These are phyloP conservation scores for Chaetodon trifascialis DNA, from an alignment of 2,113 vertebrate genomes.

Conservation along the genomic window DNA sequence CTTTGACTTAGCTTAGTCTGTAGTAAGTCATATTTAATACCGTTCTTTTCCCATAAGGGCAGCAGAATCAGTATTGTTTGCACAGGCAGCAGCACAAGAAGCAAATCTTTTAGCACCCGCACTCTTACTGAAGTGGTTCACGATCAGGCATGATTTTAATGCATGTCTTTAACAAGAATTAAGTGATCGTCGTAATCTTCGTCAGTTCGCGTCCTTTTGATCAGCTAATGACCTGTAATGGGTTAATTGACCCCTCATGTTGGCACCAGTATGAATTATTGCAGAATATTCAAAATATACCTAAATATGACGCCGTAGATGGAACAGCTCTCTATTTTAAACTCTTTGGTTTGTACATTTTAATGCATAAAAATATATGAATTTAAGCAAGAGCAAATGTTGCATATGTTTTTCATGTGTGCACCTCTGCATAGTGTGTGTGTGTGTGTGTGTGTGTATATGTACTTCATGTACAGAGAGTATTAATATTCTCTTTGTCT, in stretches of 20 bases:
- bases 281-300: neutral
- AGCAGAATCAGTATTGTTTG: neutral
- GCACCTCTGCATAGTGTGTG: neutral
- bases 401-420: neutral
- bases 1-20: slow-evolving; percentile 53
- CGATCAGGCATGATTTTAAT: no score
- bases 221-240: neutral
- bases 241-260: neutral
- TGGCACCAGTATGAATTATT: neutral
- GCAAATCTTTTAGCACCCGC: no score
- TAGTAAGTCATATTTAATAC: slow-evolving; percentile 55
- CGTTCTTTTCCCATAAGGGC: slow-evolving; percentile 11
- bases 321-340: no score
- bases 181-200: neutral
- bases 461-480: neutral
- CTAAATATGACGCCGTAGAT: neutral
- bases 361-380: neutral
- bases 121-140: no score
- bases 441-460: no score
- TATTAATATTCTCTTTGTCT: neutral
- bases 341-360: no score
- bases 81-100: neutral
- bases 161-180: neutral
- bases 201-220: neutral
- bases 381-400: neutral